Evolutionary conservation across 37 sponge, comb jelly and placozoan species (phyloP).

Genomic region (Aphrocallistes beatrix): DNA sequence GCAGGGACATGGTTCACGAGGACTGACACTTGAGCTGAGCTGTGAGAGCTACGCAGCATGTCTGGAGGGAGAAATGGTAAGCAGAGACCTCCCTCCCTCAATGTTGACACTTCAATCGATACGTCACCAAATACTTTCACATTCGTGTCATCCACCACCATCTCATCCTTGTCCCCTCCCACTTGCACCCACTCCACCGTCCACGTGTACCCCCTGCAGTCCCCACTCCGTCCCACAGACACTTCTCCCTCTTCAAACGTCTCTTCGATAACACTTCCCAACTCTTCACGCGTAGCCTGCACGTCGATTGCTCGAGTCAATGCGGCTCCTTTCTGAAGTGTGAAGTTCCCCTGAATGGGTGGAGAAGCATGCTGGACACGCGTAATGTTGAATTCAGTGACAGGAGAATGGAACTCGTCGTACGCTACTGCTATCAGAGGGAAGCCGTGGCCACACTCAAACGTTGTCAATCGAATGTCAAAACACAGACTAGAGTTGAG

Average conservation of each 20-base stretch:
- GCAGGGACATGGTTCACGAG: constrained; percentile 58
- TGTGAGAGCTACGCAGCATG: constrained; percentile 57
- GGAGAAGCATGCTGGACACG: not conserved
- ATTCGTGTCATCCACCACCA: constrained; percentile 27
- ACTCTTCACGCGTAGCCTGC: not conserved
- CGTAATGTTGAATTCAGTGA: not conserved
- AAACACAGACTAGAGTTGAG: not conserved
- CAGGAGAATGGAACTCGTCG: not conserved
- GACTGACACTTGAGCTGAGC: constrained; percentile 69
- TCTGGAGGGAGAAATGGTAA: constrained; percentile 58
- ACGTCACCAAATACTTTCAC: constrained; percentile 7
- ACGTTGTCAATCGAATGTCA: not conserved
- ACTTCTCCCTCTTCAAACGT: constrained; percentile 23
- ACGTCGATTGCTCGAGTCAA: not conserved
- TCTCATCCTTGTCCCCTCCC: constrained; percentile 42
- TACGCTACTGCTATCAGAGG: not conserved
- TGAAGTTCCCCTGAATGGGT: not conserved
- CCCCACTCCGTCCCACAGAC: constrained; percentile 24
- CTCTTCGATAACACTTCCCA: not conserved
- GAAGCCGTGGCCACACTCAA: not conserved
- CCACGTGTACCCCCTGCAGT: constrained; percentile 45
- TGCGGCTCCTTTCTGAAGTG: not conserved
- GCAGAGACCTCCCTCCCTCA: constrained; percentile 46
- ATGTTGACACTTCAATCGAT: not conserved
- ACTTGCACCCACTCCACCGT: constrained; percentile 30